These are phyloP conservation scores for Bathynomus jamesi DNA, from an alignment of 1,140 invertebrate genomes.

Conservation along the genomic window DNA sequence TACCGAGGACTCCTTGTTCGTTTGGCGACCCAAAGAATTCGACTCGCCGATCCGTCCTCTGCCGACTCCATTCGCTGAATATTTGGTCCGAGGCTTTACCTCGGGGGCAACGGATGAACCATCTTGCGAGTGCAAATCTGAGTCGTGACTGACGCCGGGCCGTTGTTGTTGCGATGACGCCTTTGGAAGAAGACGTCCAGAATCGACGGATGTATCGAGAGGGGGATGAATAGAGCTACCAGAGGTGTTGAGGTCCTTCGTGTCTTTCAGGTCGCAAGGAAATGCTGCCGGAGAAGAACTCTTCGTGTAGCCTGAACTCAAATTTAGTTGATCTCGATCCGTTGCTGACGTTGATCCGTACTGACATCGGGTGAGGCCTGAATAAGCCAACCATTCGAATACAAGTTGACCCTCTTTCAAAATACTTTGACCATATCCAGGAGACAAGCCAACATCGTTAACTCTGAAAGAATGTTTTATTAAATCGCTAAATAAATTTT, in stretches of 20 bases:
- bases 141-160: slow-evolving; percentile 9
- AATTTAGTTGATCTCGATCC: slow-evolving; percentile 15
- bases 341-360: slow-evolving; percentile 14
- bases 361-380: slow-evolving; percentile 16
- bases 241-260: background rate
- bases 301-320: slow-evolving; percentile 29
- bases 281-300: slow-evolving; percentile 19
- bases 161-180: background rate
- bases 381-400: slow-evolving; percentile 53
- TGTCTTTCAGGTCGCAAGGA: background rate
- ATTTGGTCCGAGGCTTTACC: slow-evolving; percentile 1
- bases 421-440: slow-evolving; percentile 88
- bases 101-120: no score
- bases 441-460: slow-evolving; percentile 57
- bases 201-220: background rate
- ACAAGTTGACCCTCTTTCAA: slow-evolving; percentile 78
- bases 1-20: background rate
- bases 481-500: background rate
- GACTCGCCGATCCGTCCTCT: slow-evolving; percentile 5
- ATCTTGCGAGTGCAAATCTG: background rate
- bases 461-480: slow-evolving; percentile 40
- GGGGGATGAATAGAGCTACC: background rate
- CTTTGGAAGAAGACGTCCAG: background rate
- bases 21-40: background rate
- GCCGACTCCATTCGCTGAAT: background rate